phyloP scores from a whole-genome alignment of 2,113 vertebrate genomes.

The Glareola pratincola region DNA sequence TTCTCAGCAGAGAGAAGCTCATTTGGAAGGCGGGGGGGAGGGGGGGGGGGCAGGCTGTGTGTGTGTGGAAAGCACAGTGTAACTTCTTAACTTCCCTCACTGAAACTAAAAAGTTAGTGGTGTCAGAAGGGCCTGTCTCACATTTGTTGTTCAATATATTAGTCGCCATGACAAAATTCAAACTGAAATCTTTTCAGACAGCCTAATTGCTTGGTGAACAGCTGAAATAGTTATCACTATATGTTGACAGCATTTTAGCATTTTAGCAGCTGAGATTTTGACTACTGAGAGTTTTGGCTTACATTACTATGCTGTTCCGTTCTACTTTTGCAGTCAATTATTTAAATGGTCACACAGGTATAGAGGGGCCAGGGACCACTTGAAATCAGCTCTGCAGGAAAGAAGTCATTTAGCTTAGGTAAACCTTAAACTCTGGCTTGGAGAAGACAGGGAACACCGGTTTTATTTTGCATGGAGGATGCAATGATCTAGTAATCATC shows the following conservation, averaged over 20 bases:
- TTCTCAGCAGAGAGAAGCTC: background rate
- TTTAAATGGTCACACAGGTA: background rate
- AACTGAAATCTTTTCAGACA: background rate
- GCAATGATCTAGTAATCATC: background rate
- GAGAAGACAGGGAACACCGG: background rate
- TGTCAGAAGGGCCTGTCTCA: background rate
- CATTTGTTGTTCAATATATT: background rate
- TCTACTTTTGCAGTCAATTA: background rate
- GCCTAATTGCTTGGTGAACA: background rate
- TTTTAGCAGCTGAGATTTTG: background rate
- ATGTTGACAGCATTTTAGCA: background rate
- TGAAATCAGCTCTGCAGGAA: background rate
- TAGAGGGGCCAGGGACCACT: background rate
- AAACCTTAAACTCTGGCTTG: background rate
- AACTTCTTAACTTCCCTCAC: background rate
- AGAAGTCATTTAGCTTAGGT: background rate
- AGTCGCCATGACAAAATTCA: background rate
- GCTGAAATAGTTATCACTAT: background rate
- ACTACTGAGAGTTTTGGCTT: background rate
- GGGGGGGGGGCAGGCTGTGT: too few species aligned
- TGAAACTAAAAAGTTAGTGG: background rate
- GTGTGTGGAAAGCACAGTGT: background rate
- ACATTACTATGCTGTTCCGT: fast-evolving
- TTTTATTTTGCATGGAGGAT: background rate
- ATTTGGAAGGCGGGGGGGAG: background rate